These are phyloP conservation scores for Psammodynastes pulverulentus DNA, from an alignment of 2,113 vertebrate genomes.

Conservation along the genomic window DNA sequence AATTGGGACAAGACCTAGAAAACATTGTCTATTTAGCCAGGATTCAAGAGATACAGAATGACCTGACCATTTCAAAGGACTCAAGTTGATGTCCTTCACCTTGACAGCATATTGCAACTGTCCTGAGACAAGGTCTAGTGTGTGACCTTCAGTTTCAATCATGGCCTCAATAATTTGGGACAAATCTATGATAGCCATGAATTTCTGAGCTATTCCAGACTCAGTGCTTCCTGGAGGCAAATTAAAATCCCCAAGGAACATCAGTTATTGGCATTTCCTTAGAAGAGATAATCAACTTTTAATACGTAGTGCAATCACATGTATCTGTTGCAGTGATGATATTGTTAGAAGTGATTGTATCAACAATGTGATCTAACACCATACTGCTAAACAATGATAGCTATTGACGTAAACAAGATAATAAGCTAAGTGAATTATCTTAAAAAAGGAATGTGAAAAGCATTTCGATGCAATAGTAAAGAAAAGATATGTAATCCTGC, in stretches of 20 bases:
- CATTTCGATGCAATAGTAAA: neutral
- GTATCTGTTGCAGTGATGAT: neutral
- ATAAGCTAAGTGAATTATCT: neutral
- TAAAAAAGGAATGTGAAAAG: neutral
- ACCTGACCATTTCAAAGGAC: neutral
- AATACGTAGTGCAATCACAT: neutral
- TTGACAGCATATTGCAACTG: neutral
- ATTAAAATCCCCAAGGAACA: neutral
- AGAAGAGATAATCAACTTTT: neutral
- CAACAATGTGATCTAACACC: neutral
- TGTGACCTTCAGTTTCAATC: neutral
- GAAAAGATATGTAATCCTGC: neutral
- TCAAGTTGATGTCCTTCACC: neutral
- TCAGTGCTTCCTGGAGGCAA: neutral
- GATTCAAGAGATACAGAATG: neutral
- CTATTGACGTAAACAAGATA: neutral
- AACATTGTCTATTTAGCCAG: neutral
- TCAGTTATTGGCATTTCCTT: neutral
- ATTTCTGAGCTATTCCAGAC: neutral
- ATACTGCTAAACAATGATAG: neutral
- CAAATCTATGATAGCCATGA: neutral
- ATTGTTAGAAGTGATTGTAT: neutral
- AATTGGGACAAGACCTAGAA: neutral
- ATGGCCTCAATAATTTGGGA: neutral
- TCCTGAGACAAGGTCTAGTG: neutral